A percentile compares a stretch with the other conserved stretches of the same genome.
These are phyloP conservation scores for Syrista parreyssii DNA, from an alignment of 2,888 invertebrate genomes.

Conservation along the genomic window DNA sequence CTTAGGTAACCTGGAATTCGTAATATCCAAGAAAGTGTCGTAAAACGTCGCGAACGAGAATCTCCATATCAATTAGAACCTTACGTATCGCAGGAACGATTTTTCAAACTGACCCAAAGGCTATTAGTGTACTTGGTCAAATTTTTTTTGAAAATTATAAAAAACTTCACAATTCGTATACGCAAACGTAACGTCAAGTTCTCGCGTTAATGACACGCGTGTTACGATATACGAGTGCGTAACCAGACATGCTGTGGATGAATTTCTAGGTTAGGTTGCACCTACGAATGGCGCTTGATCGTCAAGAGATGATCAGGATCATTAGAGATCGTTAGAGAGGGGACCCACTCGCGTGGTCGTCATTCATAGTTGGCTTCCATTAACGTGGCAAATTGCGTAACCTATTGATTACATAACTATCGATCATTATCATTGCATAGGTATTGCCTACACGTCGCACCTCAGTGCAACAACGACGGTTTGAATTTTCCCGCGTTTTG, in stretches of 20 bases:
- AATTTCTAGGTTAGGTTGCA: slow-evolving; percentile 20
- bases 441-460: neutral
- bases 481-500: neutral
- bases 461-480: neutral
- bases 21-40: neutral
- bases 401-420: slow-evolving; percentile 37
- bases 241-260: neutral
- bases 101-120: neutral
- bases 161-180: neutral
- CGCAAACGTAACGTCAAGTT: neutral
- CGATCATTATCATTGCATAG: slow-evolving; percentile 30
- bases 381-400: slow-evolving; percentile 38
- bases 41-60: neutral
- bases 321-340: slow-evolving; percentile 40
- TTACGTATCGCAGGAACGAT: neutral
- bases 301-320: slow-evolving; percentile 25
- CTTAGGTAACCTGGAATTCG: neutral
- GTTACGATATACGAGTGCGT: neutral
- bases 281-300: slow-evolving; percentile 20
- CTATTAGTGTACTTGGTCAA: neutral
- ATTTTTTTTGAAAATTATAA: neutral
- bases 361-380: slow-evolving; percentile 36
- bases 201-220: neutral
- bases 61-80: neutral
- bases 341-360: slow-evolving; percentile 29